Percentiles rank a stretch among this genome's conserved stretches.
Evolutionary conservation across 2,797 vertebrate species (phyloP).

Genomic region (Pseudochaenichthys georgianus): DNA sequence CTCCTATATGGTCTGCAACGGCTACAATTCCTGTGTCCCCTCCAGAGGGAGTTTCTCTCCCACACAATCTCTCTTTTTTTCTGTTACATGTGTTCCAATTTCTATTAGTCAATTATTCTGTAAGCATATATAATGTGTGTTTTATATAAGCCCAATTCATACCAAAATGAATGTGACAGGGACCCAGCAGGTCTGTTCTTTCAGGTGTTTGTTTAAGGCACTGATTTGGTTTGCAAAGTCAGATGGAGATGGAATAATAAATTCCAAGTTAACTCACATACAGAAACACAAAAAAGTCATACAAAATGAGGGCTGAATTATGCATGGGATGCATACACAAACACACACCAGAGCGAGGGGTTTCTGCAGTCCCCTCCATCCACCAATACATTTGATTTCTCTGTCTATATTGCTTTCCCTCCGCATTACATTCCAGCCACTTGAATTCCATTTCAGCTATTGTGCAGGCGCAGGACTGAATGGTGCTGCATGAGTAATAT

Average conservation of each 20-base stretch:
- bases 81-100: neutral
- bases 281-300: constrained; percentile 11
- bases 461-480: constrained; percentile 36
- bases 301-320: constrained; percentile 35
- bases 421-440: constrained; percentile 42
- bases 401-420: constrained; percentile 45
- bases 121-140: neutral
- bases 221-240: neutral
- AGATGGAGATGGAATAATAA: neutral
- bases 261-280: neutral
- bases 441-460: constrained; percentile 51
- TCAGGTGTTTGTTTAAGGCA: neutral
- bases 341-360: constrained; percentile 5
- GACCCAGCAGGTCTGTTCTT: neutral
- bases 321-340: constrained; percentile 11
- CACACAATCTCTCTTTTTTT: no score
- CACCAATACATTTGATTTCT: constrained; percentile 30
- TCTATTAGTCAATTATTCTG: neutral
- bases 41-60: no score
- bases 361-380: constrained; percentile 9
- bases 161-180: constrained; percentile 13
- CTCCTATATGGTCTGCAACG: no score
- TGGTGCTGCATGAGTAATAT: constrained; percentile 60
- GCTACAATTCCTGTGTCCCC: no score
- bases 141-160: neutral